These are phyloP conservation scores for Mobula birostris DNA, from an alignment of 2,113 vertebrate species.

Conservation along the genomic window DNA sequence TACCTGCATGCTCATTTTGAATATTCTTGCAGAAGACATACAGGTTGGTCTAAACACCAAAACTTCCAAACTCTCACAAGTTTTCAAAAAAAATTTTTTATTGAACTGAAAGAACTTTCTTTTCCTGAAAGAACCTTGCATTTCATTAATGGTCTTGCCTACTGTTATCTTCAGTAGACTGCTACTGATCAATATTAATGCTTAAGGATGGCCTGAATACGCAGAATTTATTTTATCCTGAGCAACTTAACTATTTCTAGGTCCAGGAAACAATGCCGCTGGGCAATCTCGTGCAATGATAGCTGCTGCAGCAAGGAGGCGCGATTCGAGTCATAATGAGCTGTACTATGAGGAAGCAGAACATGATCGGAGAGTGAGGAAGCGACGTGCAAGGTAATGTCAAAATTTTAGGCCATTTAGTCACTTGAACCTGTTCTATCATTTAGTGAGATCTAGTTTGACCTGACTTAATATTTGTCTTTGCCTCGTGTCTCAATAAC, in stretches of 20 bases:
- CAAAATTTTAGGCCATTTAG: not conserved
- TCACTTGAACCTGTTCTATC: too few relatives aligned
- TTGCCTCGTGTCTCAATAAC: too few relatives aligned
- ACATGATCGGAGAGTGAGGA: slow-evolving; percentile 58
- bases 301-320: slow-evolving; percentile 68
- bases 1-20: too few relatives aligned
- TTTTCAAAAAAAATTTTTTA: too few relatives aligned
- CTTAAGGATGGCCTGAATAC: not conserved
- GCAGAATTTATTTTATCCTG: not conserved
- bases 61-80: too few relatives aligned
- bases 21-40: too few relatives aligned
- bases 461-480: too few relatives aligned
- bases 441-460: too few relatives aligned
- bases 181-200: not conserved
- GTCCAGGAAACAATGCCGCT: slow-evolving; percentile 63
- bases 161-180: not conserved
- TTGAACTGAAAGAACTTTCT: too few relatives aligned
- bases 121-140: too few relatives aligned
- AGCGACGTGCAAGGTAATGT: slow-evolving; percentile 59
- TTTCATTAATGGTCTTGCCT: too few relatives aligned
- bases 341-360: slow-evolving; percentile 76
- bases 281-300: slow-evolving; percentile 82
- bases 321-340: slow-evolving; percentile 84
- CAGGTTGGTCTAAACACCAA: too few relatives aligned
- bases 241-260: slow-evolving; percentile 45